Evolutionary conservation across 2,113 vertebrate species (phyloP).

Genomic region (Cinclus mexicanus): DNA sequence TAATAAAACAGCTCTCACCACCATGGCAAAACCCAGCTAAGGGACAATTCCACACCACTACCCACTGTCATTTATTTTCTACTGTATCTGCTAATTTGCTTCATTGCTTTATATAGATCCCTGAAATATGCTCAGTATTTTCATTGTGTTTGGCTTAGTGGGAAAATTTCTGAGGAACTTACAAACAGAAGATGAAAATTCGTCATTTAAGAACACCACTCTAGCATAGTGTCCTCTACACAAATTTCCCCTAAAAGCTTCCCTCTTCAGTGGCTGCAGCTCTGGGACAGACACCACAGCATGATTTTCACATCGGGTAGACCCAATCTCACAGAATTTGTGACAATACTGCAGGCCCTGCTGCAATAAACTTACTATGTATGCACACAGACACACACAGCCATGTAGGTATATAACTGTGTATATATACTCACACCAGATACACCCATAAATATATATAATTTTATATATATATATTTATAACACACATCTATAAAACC

Average conservation of each 20-base stretch:
- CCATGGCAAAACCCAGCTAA: background rate
- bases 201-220: background rate
- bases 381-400: background rate
- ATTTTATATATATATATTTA: background rate
- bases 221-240: background rate
- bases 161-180: background rate
- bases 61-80: background rate
- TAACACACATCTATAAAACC: background rate
- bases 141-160: background rate
- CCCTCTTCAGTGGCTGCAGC: background rate
- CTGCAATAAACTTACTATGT: background rate
- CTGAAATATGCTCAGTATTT: background rate
- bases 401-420: background rate
- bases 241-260: background rate
- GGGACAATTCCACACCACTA: background rate
- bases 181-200: background rate
- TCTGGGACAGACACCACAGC: background rate
- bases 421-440: background rate
- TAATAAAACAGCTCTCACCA: background rate
- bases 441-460: background rate
- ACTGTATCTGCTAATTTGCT: background rate
- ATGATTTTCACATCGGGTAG: accelerated
- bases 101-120: background rate
- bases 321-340: background rate
- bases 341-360: background rate